Base-by-base conservation (phyloP, 35 echinoderm and acorn worm species). In the Nesometra sesokonis region DNA sequence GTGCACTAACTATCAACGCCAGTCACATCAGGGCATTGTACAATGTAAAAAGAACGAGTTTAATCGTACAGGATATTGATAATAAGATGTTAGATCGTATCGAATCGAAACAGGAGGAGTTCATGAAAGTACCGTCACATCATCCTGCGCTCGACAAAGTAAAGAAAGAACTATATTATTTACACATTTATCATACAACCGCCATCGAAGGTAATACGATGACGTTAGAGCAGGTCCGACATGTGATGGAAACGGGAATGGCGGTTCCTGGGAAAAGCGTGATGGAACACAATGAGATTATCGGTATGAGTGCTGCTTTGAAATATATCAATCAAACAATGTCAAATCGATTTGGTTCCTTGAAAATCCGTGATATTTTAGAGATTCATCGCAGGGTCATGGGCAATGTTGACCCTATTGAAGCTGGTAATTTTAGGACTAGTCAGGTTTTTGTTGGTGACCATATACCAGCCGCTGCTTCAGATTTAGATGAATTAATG, bases 121-220 rank as follows among this genome's bases (percentile, higher is more conserved):
- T 79, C 17, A 46, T 89, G 2, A 32, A 88, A 52, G 84, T 94
- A 35, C 90, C 96, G 0, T 87, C 89, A 78, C 78, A 93, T 19
- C 92, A 80, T 30, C 67, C 87, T 1, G 96, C 90, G 30, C 86
- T 99, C 0, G 89, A 99, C 40, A 33, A 91, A 29, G 96, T 90
- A 0, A 78, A 89, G 33, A 76, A 89, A 57, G 96, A 99, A 90
- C 88, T 99, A 37, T 94, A 92, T 46, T 99, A 99, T 43, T 86
- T 92, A 4, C 96, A 99, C 37, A 88, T 99, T 29, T 99, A 99
- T 35, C 96, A 99, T 80, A 99, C 92, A 0, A 94, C 90, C 0
- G 96, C 96, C 2, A 99, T 99, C 30, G 96, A 99, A 32, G 96
- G 96, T 17, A 99, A 99, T 83, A 99, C 96, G 1, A 82, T 99